Percentiles rank a stretch among this genome's conserved stretches.
Evolutionary conservation across 1,140 invertebrate genomes (phyloP).

Genomic region (Papilio helenus): DNA sequence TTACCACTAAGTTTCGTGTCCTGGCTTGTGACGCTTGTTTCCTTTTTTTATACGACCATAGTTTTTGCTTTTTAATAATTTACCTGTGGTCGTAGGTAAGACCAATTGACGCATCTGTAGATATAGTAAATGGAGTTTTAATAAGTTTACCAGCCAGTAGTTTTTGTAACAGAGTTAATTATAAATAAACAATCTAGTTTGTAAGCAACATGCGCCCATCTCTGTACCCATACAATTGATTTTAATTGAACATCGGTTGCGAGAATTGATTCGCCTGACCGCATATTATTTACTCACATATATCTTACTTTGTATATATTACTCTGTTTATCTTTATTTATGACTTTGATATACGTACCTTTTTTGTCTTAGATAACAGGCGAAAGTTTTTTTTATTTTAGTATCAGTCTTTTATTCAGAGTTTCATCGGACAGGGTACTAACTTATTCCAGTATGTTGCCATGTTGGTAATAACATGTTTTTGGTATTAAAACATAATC

Average conservation of each 20-base stretch:
- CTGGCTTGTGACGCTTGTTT: neutral
- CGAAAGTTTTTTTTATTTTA: too few species aligned
- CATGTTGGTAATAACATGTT: neutral
- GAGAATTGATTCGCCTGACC: neutral
- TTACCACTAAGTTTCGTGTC: neutral
- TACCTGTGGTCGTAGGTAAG: too few species aligned
- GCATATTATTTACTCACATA: slow-evolving; percentile 17
- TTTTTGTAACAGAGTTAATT: too few species aligned
- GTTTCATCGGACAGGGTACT: neutral
- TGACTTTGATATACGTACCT: neutral
- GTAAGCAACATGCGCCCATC: neutral
- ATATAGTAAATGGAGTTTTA: too few species aligned
- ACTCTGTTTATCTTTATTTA: neutral
- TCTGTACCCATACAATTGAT: neutral
- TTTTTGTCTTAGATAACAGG: too few species aligned
- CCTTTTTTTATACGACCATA: neutral
- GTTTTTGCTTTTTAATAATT: neutral
- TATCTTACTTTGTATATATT: neutral
- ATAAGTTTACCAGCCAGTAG: too few species aligned
- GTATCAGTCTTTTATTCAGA: neutral
- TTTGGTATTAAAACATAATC: neutral
- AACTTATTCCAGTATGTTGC: neutral
- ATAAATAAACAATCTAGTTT: too few species aligned
- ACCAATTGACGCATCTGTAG: too few species aligned
- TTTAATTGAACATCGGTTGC: slow-evolving; percentile 44